Evolutionary conservation across 2,113 vertebrate species (phyloP).

Genomic region (Sander lucioperca): DNA sequence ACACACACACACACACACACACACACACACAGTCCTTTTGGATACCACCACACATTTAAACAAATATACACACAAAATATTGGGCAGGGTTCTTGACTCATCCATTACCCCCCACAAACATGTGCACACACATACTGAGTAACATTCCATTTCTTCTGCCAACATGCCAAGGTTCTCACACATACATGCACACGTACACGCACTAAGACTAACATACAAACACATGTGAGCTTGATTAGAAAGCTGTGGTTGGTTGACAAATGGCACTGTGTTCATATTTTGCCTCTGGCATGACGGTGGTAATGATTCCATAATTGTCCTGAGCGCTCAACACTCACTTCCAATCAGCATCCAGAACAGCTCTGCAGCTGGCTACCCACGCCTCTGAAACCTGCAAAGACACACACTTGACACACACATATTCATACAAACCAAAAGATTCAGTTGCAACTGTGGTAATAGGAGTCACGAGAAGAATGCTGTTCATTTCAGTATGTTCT

Average conservation of each 20-base stretch:
- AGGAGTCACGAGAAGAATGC: slow-evolving; percentile 64
- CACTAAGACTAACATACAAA: slow-evolving; percentile 57
- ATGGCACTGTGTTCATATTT: slow-evolving; percentile 78
- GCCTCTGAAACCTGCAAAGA: slow-evolving; percentile 57
- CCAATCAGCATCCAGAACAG: slow-evolving; percentile 77
- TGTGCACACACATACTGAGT: slow-evolving; percentile 68
- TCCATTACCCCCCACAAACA: slow-evolving; percentile 57
- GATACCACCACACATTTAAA: slow-evolving; percentile 41
- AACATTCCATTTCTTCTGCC: slow-evolving; percentile 78
- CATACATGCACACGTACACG: not conserved
- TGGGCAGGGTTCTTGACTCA: slow-evolving; percentile 60
- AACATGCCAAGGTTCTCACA: slow-evolving; percentile 61
- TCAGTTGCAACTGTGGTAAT: slow-evolving; percentile 46
- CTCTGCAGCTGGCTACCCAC: slow-evolving; percentile 73
- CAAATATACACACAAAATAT: slow-evolving; percentile 68
- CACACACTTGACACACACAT: slow-evolving; percentile 27
- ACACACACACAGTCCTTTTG: slow-evolving; percentile 46
- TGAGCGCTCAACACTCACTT: slow-evolving; percentile 78
- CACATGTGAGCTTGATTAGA: slow-evolving; percentile 78
- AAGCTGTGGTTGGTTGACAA: slow-evolving; percentile 78
- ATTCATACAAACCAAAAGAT: slow-evolving; percentile 34
- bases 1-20: slow-evolving; percentile 17
- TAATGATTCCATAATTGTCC: slow-evolving; percentile 84
- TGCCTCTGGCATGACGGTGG: slow-evolving; percentile 74
- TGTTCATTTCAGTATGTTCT: slow-evolving; percentile 37